Conservation (phyloP, 2,113 vertebrate species). For the Perca schrenkii region DNA sequence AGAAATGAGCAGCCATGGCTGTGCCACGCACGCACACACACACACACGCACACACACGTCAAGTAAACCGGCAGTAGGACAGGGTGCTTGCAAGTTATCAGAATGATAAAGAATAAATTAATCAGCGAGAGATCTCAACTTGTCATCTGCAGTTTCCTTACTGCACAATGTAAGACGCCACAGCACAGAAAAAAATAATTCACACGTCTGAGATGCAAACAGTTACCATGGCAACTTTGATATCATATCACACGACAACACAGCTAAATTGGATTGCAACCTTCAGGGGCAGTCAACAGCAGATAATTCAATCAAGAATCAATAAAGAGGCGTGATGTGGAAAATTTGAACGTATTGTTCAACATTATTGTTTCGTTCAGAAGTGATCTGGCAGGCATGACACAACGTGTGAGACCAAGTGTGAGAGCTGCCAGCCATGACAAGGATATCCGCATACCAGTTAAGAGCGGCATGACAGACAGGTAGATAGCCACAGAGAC, state of each 20-base stretch:
- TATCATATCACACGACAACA: slow-evolving; percentile 63
- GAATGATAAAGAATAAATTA: slow-evolving; percentile 54
- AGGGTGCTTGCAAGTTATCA: slow-evolving; percentile 5
- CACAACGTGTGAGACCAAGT: slow-evolving; percentile 32
- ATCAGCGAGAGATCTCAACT: slow-evolving; percentile 31
- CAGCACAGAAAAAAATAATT: slow-evolving; percentile 17
- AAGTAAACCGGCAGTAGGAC: slow-evolving; percentile 5
- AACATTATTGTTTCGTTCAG: slow-evolving; percentile 7
- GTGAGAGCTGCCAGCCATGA: slow-evolving; percentile 17
- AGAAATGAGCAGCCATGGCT: slow-evolving; percentile 71
- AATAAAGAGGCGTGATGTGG: slow-evolving; percentile 30
- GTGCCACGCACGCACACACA: neutral
- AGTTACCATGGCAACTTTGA: slow-evolving; percentile 78
- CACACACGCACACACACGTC: neutral
- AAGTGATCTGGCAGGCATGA: slow-evolving; percentile 45
- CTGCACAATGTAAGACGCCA: slow-evolving; percentile 34
- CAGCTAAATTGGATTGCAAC: slow-evolving; percentile 40
- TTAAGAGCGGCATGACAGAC: slow-evolving; percentile 39
- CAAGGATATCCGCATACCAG: slow-evolving; percentile 58
- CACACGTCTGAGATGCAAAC: slow-evolving; percentile 70
- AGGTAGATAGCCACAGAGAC: slow-evolving; percentile 7
- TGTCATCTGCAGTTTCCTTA: slow-evolving; percentile 53
- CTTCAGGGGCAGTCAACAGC: slow-evolving; percentile 40
- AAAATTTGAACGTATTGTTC: slow-evolving; percentile 8
- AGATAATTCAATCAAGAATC: slow-evolving; percentile 53